Conservation (phyloP, 2,113 vertebrate genomes). For the Heptranchias perlo region DNA sequence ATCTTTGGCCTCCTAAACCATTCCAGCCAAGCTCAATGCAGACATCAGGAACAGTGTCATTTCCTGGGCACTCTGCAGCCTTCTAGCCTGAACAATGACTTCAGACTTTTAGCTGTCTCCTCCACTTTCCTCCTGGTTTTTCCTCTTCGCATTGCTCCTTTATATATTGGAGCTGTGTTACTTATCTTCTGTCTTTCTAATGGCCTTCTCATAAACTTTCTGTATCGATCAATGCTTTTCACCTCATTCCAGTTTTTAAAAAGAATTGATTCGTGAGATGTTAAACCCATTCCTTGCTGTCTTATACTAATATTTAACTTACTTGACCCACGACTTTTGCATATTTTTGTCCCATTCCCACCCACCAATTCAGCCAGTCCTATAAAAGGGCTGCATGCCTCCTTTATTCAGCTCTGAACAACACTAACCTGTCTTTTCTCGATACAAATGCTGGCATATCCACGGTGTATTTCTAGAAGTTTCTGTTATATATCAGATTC, state of each 20-base stretch:
- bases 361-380: not conserved
- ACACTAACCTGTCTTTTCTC: too few relatives aligned
- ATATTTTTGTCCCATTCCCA: not conserved
- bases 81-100: not conserved
- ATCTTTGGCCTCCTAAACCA: not conserved
- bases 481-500: not conserved
- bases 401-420: not conserved
- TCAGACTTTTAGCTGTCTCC: not conserved
- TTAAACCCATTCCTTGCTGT: not conserved
- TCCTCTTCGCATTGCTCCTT: not conserved
- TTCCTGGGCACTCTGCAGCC: not conserved
- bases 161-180: not conserved
- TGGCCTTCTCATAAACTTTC: too few relatives aligned
- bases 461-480: not conserved
- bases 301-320: not conserved
- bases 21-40: not conserved
- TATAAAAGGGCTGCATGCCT: not conserved
- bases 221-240: not conserved
- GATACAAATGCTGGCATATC: not conserved
- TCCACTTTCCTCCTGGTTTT: not conserved
- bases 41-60: not conserved
- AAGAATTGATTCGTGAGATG: not conserved
- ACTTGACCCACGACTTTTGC: not conserved
- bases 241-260: not conserved
- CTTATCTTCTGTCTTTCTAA: not conserved